Percentiles rank a stretch among this genome's conserved stretches.
Conservation (phyloP, 2,113 vertebrate species). For the Pithys albifrons region DNA sequence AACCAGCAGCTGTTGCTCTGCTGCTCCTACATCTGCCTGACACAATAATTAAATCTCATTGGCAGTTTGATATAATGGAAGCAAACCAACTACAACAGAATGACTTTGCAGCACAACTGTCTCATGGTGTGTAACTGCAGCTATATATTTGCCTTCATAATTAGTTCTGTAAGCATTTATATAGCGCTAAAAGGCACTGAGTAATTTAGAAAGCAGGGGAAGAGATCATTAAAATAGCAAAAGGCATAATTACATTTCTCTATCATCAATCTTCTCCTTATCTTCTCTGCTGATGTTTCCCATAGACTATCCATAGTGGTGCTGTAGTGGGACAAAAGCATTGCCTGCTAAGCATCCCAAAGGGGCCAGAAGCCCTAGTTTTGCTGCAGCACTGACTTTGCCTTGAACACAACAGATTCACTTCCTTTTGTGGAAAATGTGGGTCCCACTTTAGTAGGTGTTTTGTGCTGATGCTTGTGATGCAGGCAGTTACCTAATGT, state of each 20-base stretch:
- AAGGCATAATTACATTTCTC: not conserved
- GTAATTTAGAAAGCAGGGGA: not conserved
- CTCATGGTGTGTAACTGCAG: not conserved
- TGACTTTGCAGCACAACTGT: slow-evolving; percentile 4
- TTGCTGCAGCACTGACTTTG: not conserved
- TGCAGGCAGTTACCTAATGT: not conserved
- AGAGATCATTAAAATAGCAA: not conserved
- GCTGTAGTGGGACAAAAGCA: not conserved
- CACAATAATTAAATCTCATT: not conserved
- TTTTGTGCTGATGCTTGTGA: not conserved
- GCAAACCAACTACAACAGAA: not conserved
- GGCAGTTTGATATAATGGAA: not conserved
- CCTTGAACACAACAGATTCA: not conserved
- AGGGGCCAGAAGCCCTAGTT: not conserved
- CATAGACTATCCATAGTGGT: not conserved
- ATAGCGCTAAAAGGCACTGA: not conserved
- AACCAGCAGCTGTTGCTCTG: slow-evolving; percentile 6
- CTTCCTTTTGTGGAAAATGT: not conserved
- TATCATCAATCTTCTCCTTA: not conserved
- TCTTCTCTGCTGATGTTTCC: not conserved
- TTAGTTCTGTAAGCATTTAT: not conserved
- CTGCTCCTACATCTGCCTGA: not conserved
- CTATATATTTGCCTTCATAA: not conserved
- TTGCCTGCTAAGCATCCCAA: not conserved
- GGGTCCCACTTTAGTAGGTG: not conserved